Evolutionary conservation across 2,113 vertebrate genomes (phyloP).

Genomic region (Daphoenositta chrysoptera): DNA sequence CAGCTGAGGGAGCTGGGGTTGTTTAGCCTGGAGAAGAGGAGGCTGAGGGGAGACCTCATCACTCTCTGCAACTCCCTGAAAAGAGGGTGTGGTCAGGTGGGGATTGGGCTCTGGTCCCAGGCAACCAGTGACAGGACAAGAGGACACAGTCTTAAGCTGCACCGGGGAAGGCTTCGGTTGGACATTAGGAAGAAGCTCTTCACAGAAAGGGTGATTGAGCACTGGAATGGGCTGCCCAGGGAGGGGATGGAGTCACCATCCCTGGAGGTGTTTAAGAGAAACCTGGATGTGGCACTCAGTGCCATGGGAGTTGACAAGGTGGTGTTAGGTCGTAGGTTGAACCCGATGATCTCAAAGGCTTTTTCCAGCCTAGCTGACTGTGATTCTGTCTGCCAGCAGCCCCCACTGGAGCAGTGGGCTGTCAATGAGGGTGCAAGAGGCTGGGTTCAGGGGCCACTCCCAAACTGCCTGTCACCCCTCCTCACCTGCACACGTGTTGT

Average conservation of each 20-base stretch:
- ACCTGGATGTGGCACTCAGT: neutral
- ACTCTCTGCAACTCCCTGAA: neutral
- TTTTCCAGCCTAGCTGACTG: neutral
- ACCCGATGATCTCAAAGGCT: neutral
- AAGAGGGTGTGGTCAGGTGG: rapidly evolving
- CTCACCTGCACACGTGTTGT: conserved; percentile 91
- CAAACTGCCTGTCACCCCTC: neutral
- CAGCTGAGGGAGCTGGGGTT: neutral
- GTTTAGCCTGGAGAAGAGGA: neutral
- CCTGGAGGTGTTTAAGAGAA: neutral
- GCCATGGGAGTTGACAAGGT: neutral
- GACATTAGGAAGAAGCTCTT: neutral
- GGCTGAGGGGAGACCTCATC: neutral
- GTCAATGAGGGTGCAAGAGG: rapidly evolving
- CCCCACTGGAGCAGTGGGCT: rapidly evolving
- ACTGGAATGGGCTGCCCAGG: neutral
- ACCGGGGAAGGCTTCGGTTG: neutral
- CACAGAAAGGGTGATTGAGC: neutral
- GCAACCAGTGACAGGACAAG: neutral
- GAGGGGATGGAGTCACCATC: neutral
- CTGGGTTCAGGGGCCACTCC: neutral
- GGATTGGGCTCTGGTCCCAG: neutral
- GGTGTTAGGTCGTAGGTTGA: neutral
- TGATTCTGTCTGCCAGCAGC: neutral
- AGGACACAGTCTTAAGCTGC: neutral